Conservation (phyloP, 2,888 invertebrate species). For the Philonicus albiceps region DNA sequence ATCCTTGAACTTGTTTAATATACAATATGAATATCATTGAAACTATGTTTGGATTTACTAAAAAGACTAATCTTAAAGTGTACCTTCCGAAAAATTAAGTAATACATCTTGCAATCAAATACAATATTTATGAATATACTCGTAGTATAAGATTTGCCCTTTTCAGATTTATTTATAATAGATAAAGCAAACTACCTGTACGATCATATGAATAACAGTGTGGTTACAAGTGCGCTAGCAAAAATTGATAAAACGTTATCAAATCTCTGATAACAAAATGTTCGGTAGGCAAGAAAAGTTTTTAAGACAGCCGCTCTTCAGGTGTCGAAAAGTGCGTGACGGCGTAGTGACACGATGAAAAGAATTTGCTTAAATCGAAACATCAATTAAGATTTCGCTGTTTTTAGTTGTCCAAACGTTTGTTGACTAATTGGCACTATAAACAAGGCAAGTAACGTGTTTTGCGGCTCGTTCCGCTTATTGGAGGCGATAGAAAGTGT, state of each 20-base stretch:
- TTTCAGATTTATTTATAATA: not conserved
- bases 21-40: not conserved
- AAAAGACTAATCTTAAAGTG: not conserved
- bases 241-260: constrained; percentile 12
- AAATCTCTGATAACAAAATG: not conserved
- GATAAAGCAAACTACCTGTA: not conserved
- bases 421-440: not conserved
- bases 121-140: not conserved
- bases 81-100: not conserved
- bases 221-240: not conserved
- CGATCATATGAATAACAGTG: not conserved
- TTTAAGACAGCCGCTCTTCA: not conserved
- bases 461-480: not conserved
- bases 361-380: not conserved
- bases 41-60: not conserved
- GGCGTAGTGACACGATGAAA: not conserved
- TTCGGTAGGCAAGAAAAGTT: not conserved
- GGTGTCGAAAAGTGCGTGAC: not conserved
- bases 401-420: not conserved
- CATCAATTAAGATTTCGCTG: not conserved
- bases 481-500: not conserved
- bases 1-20: not conserved
- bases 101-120: no score
- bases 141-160: not conserved
- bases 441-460: not conserved